Base-by-base conservation (phyloP, 2,797 vertebrate species). In the Neosilurus hyrtlii region DNA sequence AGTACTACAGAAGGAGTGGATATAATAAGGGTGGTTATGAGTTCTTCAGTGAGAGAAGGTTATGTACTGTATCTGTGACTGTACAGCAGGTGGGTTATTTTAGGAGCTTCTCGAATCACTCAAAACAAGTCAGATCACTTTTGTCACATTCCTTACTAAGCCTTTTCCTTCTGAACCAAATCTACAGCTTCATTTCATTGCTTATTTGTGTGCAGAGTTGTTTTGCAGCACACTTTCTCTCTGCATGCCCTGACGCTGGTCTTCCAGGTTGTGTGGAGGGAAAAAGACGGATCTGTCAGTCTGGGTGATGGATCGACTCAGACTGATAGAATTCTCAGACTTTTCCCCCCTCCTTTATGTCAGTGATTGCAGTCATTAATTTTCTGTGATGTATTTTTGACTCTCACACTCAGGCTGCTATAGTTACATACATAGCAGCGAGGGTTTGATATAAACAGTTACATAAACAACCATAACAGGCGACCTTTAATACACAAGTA, bases 71-170 rank as follows among this genome's bases (percentile, higher is more conserved):
- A 30, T 30, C 30, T 30, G 30, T 65, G n/a, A 49, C 24, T 54
- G 49, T 59, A 72, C 70, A 30, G 35, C 16, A 52, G 74, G 22
- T 51, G 59, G 30, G 62, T 84, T 66, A 49, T 79, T 73, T 65
- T n/a, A 43, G 67, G 30, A 70, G 62, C n/a, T 51, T 49, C 22
- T 56, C 16, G 12, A 43, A 59, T 54, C 30, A 22, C 73, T 22
- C 63, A 35, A 3, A 83, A 8, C 16, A 15, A 79, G 59, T 72
- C 6, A 72, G 54, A 73, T 56, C 59, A 7, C 57, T 16, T 26
- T 65, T 79, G 76, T 83, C 57, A 83, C 59, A 71, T 71, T 24
- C 20, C 15, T 63, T 54, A 56, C 14, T 79, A 83, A 73, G 68
- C 59, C 2, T 15, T 65, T 65, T 61, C 20, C 63, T 1, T 66